Conservation (phyloP, 1,140 invertebrate genomes). For the Idris sp. region DNA sequence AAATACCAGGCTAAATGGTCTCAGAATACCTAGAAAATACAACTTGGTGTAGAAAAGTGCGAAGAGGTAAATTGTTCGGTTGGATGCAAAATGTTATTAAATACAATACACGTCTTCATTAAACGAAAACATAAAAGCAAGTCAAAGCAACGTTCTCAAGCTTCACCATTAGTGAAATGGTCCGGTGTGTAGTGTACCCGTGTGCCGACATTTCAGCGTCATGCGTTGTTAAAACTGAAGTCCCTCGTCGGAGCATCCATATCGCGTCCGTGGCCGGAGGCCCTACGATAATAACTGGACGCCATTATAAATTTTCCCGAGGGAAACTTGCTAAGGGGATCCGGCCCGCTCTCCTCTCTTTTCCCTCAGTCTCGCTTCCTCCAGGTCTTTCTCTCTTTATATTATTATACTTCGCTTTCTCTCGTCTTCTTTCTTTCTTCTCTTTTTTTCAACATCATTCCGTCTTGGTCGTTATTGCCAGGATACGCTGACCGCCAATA, state of each 20-base stretch:
- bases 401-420: slow-evolving; percentile 57
- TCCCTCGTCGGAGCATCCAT: slow-evolving; percentile 75
- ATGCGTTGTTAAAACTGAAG: slow-evolving; percentile 67
- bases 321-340: slow-evolving; percentile 76
- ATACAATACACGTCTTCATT: slow-evolving; percentile 64
- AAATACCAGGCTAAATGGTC: no score
- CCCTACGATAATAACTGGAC: slow-evolving; percentile 78
- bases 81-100: slow-evolving; percentile 61
- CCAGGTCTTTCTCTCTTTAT: slow-evolving; percentile 53
- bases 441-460: slow-evolving; percentile 52
- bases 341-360: slow-evolving; percentile 36
- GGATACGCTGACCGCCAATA: slow-evolving; percentile 78
- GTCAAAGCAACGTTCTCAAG: slow-evolving; percentile 61
- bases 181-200: slow-evolving; percentile 42
- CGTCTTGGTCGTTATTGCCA: slow-evolving; percentile 75
- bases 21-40: no score
- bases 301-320: slow-evolving; percentile 78
- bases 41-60: slow-evolving; percentile 21
- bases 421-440: slow-evolving; percentile 53
- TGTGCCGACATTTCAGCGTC: slow-evolving; percentile 63
- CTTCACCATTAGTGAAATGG: slow-evolving; percentile 60
- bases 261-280: slow-evolving; percentile 75
- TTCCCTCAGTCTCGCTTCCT: background rate
- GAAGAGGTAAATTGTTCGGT: slow-evolving; percentile 30
- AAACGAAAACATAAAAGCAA: slow-evolving; percentile 60